Conservation (phyloP, 2,113 vertebrate species). For the Ibidorhyncha struthersii region DNA sequence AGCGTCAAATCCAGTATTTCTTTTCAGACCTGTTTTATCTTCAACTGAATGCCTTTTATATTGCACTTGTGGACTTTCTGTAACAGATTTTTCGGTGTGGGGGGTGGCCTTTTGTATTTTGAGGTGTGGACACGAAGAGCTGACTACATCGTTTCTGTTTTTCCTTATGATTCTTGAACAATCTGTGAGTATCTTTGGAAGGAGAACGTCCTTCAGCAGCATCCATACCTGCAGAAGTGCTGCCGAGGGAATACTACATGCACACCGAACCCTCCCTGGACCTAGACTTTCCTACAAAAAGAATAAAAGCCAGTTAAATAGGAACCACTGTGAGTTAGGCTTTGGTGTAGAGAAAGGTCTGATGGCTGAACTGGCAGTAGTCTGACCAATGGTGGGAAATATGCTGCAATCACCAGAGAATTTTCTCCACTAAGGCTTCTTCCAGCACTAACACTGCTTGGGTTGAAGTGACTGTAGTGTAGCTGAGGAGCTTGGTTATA, state of each 20-base stretch:
- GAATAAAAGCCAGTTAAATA: not conserved
- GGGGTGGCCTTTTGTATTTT: not conserved
- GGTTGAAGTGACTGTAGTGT: not conserved
- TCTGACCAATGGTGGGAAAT: not conserved
- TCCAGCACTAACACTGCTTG: not conserved
- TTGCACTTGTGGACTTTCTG: not conserved
- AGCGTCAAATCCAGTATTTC: not conserved
- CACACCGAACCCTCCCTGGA: accelerated
- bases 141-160: not conserved
- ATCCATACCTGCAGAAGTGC: not conserved
- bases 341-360: not conserved
- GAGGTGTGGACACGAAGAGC: not conserved
- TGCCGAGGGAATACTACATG: accelerated
- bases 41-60: not conserved
- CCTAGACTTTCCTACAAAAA: not conserved
- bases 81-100: not conserved
- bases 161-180: not conserved
- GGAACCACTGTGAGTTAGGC: not conserved
- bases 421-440: not conserved
- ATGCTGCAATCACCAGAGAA: not conserved
- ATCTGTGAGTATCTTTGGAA: not conserved
- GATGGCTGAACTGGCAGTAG: not conserved
- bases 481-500: not conserved
- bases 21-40: not conserved
- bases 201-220: not conserved